Conservation (phyloP, 2,113 vertebrate species). For the Prunella himalayana region DNA sequence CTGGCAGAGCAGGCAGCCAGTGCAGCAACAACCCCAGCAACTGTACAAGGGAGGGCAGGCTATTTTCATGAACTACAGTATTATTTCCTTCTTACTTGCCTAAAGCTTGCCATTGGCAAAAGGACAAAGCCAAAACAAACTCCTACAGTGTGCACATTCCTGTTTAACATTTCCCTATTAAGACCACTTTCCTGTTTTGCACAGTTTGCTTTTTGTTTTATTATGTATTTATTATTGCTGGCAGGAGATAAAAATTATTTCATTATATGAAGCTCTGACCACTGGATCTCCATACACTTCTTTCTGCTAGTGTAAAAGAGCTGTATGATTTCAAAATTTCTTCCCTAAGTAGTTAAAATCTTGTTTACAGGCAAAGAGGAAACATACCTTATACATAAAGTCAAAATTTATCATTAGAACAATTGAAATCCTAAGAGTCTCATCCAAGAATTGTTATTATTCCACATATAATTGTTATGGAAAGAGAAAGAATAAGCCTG, state of each 20-base stretch:
- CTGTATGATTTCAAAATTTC: neutral
- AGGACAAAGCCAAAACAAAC: neutral
- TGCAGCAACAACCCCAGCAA: neutral
- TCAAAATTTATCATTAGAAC: neutral
- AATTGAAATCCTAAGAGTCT: neutral
- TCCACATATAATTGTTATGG: neutral
- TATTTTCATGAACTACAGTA: neutral
- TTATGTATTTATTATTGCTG: neutral
- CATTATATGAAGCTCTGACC: neutral
- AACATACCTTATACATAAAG: neutral
- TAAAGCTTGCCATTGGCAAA: constrained; percentile 12
- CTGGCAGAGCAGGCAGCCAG: neutral
- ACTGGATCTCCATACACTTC: neutral
- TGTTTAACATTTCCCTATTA: neutral
- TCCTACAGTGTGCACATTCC: neutral
- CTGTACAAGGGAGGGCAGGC: neutral
- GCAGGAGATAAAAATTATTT: neutral
- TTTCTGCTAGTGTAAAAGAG: neutral
- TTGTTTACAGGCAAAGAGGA: neutral
- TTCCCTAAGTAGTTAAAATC: neutral
- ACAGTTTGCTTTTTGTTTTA: neutral
- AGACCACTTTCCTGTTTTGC: neutral
- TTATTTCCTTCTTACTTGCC: neutral
- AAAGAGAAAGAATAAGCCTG: neutral
- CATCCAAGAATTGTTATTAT: neutral